phyloP scores from a whole-genome alignment of 2,888 invertebrate genomes.

The Salpingus planirostris region DNA sequence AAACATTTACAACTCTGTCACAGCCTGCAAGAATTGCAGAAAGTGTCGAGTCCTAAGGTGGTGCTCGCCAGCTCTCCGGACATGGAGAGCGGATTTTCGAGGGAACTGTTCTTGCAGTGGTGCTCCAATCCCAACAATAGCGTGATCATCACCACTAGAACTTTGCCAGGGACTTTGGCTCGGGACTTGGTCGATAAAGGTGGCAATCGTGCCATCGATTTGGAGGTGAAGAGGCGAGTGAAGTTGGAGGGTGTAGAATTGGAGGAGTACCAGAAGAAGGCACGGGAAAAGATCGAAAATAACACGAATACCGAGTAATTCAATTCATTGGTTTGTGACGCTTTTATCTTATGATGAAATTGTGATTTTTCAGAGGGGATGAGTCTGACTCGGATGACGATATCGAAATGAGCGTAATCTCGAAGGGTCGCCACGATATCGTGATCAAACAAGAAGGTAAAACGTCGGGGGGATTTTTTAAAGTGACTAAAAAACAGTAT shows the following conservation, averaged over 20 bases:
- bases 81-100: constrained; percentile 88
- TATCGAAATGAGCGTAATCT: constrained; percentile 72
- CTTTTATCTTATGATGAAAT: too few species aligned
- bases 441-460: constrained; percentile 67
- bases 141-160: constrained; percentile 84
- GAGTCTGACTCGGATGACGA: constrained; percentile 81
- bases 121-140: constrained; percentile 86
- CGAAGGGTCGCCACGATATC: constrained; percentile 77
- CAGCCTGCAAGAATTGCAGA: constrained; percentile 73
- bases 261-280: constrained; percentile 63
- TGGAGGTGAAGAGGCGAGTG: constrained; percentile 61
- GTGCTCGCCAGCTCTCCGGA: constrained; percentile 93
- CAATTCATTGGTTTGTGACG: too few species aligned
- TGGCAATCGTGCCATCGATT: constrained; percentile 60
- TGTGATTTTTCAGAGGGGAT: constrained; percentile 48
- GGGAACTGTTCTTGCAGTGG: constrained; percentile 94
- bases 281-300: constrained; percentile 45
- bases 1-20: constrained; percentile 92
- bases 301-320: too few species aligned
- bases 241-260: constrained; percentile 69
- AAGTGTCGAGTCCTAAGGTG: constrained; percentile 87
- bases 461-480: constrained; percentile 68
- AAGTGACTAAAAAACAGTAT: constrained; percentile 82
- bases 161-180: constrained; percentile 72
- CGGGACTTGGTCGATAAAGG: constrained; percentile 71